Conservation (phyloP, 2,797 vertebrate species). For the Mareca penelope region DNA sequence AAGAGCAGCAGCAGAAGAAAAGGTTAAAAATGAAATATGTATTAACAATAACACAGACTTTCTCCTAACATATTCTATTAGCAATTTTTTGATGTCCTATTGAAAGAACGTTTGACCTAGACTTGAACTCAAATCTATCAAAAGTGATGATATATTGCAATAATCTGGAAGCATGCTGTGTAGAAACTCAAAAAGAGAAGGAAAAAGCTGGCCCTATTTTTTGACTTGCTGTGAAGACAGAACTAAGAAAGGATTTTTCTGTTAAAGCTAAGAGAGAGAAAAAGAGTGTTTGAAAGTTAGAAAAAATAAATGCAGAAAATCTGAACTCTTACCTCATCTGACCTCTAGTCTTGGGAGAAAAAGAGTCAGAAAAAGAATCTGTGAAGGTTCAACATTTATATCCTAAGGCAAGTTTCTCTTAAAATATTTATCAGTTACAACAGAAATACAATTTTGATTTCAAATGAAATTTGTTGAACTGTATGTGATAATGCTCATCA, state of each 20-base stretch:
- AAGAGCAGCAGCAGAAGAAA: background rate
- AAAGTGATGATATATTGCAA: constrained; percentile 31
- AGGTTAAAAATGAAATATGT: constrained; percentile 31
- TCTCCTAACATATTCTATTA: background rate
- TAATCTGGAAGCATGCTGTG: constrained; percentile 17
- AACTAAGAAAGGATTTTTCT: background rate
- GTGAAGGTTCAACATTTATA: background rate
- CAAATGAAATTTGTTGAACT: background rate
- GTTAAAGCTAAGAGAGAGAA: background rate
- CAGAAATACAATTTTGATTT: background rate
- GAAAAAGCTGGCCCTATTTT: background rate
- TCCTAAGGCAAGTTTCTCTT: background rate
- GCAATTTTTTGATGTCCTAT: background rate
- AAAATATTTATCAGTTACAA: background rate
- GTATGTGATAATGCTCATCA: background rate
- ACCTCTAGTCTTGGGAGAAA: background rate
- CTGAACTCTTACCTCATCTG: background rate
- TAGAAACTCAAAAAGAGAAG: constrained; percentile 1
- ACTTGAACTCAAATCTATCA: background rate
- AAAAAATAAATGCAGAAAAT: background rate
- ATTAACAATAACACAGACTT: constrained; percentile 12
- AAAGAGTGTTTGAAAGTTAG: background rate
- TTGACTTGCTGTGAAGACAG: background rate
- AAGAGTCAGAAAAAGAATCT: background rate
- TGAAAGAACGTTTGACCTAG: constrained; percentile 45